Evolutionary conservation across 2,888 invertebrate genomes (phyloP), one percentile per base, ranked within the genome.

Genomic region (Drosophila pegasa): DNA sequence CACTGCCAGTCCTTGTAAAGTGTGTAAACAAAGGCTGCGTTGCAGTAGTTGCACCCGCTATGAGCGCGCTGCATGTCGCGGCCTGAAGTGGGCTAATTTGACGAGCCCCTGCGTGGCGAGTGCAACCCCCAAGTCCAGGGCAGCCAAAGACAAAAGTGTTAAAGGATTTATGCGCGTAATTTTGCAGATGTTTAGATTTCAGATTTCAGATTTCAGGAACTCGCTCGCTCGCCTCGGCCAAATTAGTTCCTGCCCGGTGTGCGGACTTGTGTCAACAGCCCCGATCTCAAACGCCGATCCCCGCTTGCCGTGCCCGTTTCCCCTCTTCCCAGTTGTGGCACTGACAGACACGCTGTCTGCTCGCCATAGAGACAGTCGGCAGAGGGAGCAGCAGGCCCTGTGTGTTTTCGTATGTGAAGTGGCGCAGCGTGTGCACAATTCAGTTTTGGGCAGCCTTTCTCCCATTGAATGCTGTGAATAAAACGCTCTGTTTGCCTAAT

Each of bases 51-150:
- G 83, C 84, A 80, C 81, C 81, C 78, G 81, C 87, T 72, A 79
- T 71, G 84, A 70, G 72, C 63, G 57, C 85, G 69, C 90, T 87
- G 90, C 89, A 78, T 80, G 88, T 75, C 71, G 71, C 68, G 41
- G 54, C 73, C 70, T 83, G 78, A 88, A 90, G 90, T 90, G 88
- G 88, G 90, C 90, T 90, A 90, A 90, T 90, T 91, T 90, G 66
- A 80, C 71, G 82, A 71, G 78, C 87, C 63, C 85, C 85, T 88
- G 87, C 69, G 48, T 63, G 62, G 84, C 54, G 55, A 35, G 33
- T 64, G 61, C 83, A 87, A 85, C 88, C 88, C 85, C 88, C 74
- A 74, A 66, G 61, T 65, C 59, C 59, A 38, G 33, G 29, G 38
- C 51, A 43, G 14, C 33, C 78, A 52, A 67, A 62, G 52, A 63